phyloP scores from a whole-genome alignment of 64 coral and sea anemone genomes.

The Montipora sp. region DNA sequence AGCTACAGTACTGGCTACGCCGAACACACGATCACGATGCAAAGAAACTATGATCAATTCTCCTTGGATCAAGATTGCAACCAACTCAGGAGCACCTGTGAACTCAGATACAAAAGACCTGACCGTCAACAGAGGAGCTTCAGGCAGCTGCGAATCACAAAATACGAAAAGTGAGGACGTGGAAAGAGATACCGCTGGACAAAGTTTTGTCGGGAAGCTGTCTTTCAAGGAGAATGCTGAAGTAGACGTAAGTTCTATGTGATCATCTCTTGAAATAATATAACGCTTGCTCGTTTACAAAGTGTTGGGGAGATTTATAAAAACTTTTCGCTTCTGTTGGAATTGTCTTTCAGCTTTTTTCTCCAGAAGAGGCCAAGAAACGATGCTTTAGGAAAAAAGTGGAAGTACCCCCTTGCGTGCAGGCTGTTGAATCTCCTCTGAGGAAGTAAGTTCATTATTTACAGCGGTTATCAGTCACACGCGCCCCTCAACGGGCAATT shows the following conservation, averaged over 20 bases:
- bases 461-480: no score
- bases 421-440: conserved; percentile 15
- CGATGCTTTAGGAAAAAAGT: conserved; percentile 22
- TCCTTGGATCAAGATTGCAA: conserved; percentile 28
- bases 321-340: neutral
- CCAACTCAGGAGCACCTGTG: neutral
- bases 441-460: neutral
- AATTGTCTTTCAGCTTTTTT: conserved; percentile 22
- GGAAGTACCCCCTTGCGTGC: conserved; percentile 18
- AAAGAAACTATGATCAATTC: conserved; percentile 39
- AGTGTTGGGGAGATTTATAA: neutral
- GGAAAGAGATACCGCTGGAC: neutral
- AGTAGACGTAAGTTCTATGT: conserved; percentile 5
- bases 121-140: neutral
- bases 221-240: conserved; percentile 20
- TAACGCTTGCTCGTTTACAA: neutral
- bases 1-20: neutral
- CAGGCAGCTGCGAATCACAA: neutral
- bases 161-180: neutral
- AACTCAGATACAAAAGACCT: neutral
- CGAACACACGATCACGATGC: conserved; percentile 3
- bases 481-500: no score
- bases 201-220: conserved; percentile 9
- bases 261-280: neutral
- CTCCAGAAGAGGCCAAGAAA: neutral